Evolutionary conservation across 2,888 invertebrate species (phyloP), one percentile per base, ranked within the genome.

Genomic region (Hypsopygia costalis): DNA sequence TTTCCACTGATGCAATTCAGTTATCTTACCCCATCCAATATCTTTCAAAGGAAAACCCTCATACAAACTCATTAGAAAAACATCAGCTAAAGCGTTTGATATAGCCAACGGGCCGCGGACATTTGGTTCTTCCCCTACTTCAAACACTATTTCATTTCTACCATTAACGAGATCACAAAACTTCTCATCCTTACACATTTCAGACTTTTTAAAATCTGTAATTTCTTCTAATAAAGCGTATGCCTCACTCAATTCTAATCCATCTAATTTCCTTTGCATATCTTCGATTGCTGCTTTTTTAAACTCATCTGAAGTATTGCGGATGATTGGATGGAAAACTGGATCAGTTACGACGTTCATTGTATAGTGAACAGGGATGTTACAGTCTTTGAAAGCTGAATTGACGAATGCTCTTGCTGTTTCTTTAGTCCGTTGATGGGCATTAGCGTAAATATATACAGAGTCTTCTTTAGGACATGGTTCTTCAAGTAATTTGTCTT

Each of bases 51-150:
- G 58, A 38, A 58, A 53, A 0, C 81, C 82, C 49, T 82, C 77
- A 12, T 81, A 87, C 30, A 69, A 81, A 27, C 71, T 65, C 86
- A 86, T 86, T 7, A 83, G 31, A 43, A 83, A 81, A 0, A 68
- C 46, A 50, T 87, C 86, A 0, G 75, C 62, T 3, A 80, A 51
- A 0, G 52, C 40, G 44, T 70, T 79, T 0, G 65, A 69, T 0
- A 74, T 59, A 7, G 30, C 47, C 3, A 85, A 50, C 0, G 79
- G 74, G 0, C 85, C 85, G 1, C 38, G 40, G 0, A 82, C 27
- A 34, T 81, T 52, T 0, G 80, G 80, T 37, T 81, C 81, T 8
- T 58, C 36, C 0, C 70, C 77, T 9, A 69, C 40, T 47, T 61
- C 43, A 10, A 52, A 58, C 1, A 71, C 10, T 31, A 81, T 54